These are phyloP conservation scores for Acronicta alni DNA, from an alignment of 2,888 invertebrate genomes.

Conservation along the genomic window DNA sequence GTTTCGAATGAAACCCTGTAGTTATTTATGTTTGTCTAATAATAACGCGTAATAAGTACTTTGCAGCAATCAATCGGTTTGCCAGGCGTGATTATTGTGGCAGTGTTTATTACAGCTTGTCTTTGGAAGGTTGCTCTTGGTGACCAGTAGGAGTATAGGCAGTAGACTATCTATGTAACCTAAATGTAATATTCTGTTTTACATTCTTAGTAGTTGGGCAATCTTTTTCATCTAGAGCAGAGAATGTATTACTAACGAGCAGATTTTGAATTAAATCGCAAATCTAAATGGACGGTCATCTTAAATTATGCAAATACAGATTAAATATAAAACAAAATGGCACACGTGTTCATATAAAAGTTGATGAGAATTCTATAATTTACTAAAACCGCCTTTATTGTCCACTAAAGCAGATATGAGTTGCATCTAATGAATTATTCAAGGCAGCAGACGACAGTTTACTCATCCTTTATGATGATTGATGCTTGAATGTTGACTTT, in stretches of 20 bases:
- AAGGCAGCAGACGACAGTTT: constrained; percentile 32
- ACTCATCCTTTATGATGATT: constrained; percentile 52
- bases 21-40: constrained; percentile 36
- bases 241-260: no score
- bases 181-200: no score
- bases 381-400: constrained; percentile 17
- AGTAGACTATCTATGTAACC: no score
- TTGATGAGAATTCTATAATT: constrained; percentile 19
- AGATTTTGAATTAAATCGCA: constrained; percentile 10
- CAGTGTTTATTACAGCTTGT: not conserved
- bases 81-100: not conserved
- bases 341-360: constrained; percentile 42
- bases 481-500: constrained; percentile 47
- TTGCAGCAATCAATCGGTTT: constrained; percentile 21
- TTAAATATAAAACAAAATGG: constrained; percentile 13
- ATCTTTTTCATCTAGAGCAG: no score
- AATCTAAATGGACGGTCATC: constrained; percentile 7
- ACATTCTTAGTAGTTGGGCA: no score
- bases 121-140: not conserved
- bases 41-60: constrained; percentile 31
- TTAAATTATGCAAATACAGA: constrained; percentile 25
- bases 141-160: no score
- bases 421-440: constrained; percentile 56
- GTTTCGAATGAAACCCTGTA: constrained; percentile 14
- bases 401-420: constrained; percentile 15